phyloP scores from a whole-genome alignment of 2,113 vertebrate species.

The Himantopus leucocephalus region DNA sequence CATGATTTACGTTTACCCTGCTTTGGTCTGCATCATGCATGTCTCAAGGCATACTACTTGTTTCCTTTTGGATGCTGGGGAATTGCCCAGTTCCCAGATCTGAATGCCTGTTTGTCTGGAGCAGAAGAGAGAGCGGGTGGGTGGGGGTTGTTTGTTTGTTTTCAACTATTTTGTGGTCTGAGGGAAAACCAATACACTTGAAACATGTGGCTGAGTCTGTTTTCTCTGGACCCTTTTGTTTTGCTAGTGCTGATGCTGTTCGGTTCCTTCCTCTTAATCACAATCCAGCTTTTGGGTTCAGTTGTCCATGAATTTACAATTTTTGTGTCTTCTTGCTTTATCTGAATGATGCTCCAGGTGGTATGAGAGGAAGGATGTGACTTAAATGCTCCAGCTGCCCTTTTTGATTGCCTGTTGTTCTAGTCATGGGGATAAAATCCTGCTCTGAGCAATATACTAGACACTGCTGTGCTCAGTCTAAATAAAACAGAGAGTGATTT shows the following conservation, averaged over 20 bases:
- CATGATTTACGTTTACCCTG: neutral
- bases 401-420: neutral
- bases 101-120: neutral
- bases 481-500: neutral
- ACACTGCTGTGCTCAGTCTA: neutral
- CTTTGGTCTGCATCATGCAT: neutral
- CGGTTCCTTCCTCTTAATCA: neutral
- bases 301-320: neutral
- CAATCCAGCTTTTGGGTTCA: neutral
- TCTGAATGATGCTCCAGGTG: neutral
- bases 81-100: neutral
- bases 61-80: neutral
- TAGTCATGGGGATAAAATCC: neutral
- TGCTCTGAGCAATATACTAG: neutral
- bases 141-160: neutral
- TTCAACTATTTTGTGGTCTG: neutral
- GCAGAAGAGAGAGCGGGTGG: neutral
- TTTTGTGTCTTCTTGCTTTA: neutral
- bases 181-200: neutral
- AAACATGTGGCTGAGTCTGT: neutral
- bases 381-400: neutral
- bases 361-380: neutral
- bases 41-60: neutral
- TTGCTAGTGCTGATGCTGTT: neutral
- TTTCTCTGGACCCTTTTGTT: neutral